A percentile compares a stretch with the other conserved stretches of the same genome.
phyloP scores from a whole-genome alignment of 1,140 invertebrate species.

The Lepidotrigona ventralis region DNA sequence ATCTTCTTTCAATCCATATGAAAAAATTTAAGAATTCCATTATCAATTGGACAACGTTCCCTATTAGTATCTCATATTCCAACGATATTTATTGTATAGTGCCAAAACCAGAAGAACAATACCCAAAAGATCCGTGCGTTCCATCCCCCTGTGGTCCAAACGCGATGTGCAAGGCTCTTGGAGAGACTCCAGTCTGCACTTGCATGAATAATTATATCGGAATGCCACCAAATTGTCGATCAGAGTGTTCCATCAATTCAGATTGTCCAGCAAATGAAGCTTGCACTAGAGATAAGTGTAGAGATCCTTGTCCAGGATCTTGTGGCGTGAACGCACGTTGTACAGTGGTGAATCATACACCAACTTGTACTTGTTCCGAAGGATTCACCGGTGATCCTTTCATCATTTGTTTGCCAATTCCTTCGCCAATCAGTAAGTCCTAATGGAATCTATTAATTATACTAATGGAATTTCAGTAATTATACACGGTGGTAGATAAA shows the following conservation, averaged over 20 bases:
- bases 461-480: too few species aligned
- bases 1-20: neutral
- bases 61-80: neutral
- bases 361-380: slow-evolving; percentile 82
- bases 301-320: slow-evolving; percentile 81
- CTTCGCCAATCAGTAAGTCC: slow-evolving; percentile 28
- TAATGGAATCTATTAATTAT: neutral
- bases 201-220: slow-evolving; percentile 82
- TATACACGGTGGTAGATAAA: too few species aligned
- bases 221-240: slow-evolving; percentile 81
- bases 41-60: neutral
- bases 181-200: slow-evolving; percentile 79
- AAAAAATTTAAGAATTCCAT: neutral
- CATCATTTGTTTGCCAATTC: slow-evolving; percentile 65
- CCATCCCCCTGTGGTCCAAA: slow-evolving; percentile 81
- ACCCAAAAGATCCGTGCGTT: slow-evolving; percentile 75
- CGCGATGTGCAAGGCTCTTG: slow-evolving; percentile 78
- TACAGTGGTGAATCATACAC: slow-evolving; percentile 81
- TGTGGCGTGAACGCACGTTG: slow-evolving; percentile 82
- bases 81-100: slow-evolving; percentile 6
- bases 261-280: slow-evolving; percentile 80
- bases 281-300: slow-evolving; percentile 80
- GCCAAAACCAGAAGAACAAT: slow-evolving; percentile 56
- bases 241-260: slow-evolving; percentile 80
- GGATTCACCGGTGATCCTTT: slow-evolving; percentile 81